Evolutionary conservation across 2,113 vertebrate genomes (phyloP).

Genomic region (Chloroceryle aenea): DNA sequence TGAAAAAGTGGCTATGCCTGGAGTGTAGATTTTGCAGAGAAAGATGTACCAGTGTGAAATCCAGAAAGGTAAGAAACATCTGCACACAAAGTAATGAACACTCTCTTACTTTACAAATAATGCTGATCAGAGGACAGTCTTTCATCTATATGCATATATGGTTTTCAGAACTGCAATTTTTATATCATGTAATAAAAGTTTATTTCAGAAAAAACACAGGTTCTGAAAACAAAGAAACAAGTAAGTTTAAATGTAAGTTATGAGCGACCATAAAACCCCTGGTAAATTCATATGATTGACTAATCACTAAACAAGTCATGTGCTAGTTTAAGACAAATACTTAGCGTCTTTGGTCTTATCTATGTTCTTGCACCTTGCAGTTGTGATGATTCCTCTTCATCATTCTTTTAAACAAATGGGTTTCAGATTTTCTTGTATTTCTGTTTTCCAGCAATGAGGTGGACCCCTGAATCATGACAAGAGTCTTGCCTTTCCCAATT

Average conservation of each 20-base stretch:
- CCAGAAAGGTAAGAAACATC: background rate
- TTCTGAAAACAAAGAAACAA: background rate
- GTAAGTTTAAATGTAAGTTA: background rate
- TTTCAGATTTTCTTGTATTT: background rate
- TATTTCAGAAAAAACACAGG: background rate
- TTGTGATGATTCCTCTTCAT: background rate
- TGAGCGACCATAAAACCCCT: background rate
- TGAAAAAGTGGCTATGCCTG: background rate
- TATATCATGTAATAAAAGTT: background rate
- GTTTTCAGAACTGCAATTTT: background rate
- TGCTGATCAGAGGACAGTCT: rapidly evolving
- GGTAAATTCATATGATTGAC: background rate
- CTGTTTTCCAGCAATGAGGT: background rate
- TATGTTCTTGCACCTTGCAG: background rate
- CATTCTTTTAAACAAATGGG: background rate
- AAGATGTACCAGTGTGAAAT: background rate
- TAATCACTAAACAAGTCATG: background rate
- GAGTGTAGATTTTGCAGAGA: background rate
- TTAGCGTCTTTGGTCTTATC: background rate
- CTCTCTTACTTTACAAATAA: background rate
- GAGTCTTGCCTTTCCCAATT: background rate
- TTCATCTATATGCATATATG: background rate
- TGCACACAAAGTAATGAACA: background rate
- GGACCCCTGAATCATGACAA: background rate
- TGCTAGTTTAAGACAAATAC: background rate